Base-by-base conservation (phyloP, 2,888 invertebrate genomes). In the Altica lythri region DNA sequence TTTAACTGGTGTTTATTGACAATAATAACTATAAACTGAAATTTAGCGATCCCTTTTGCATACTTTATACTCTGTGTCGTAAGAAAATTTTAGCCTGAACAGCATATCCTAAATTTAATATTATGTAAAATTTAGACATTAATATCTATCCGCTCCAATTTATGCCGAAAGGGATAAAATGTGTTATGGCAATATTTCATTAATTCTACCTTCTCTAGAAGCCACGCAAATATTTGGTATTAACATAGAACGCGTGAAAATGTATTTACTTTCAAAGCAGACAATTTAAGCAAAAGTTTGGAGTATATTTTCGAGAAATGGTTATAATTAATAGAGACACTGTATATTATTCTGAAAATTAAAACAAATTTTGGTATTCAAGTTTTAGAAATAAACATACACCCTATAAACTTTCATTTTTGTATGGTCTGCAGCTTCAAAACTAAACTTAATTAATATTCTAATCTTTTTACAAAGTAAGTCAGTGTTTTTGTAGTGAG, bases 111-210 rank as follows among this genome's bases (percentile, higher is more conserved):
- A 22, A 40, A 40, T 40, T 40, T 40, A 40, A 40, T 40, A 40
- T 22, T 40, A 40, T 40, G 40, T 40, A 22, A 40, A 40, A 40
- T 40, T 13, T 25, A 40, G 40, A 40, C 40, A 40, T 40, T 40
- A 40, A 40, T 40, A 40, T 40, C 40, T 40, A 40, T 40, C 40
- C 40, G 12, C 40, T 12, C 12, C 40, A 40, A 40, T 40, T 40
- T 40, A 40, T 40, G 40, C 40, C 19, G 14, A n/a, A 40, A 22
- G 2, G 22, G 40, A 22, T 40, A 40, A 40, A 40, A 40, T 40
- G 22, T 13, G 40, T 40, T 22, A 18, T 25, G 40, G 40, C 40
- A 40, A 40, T 13, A 22, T 40, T 40, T 22, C 25, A 40, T 40
- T 40, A 40, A 37, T 12, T 25, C 40, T 22, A 40, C 22, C 22